Conservation (phyloP, 2,888 invertebrate species). For the Agriopis marginaria region DNA sequence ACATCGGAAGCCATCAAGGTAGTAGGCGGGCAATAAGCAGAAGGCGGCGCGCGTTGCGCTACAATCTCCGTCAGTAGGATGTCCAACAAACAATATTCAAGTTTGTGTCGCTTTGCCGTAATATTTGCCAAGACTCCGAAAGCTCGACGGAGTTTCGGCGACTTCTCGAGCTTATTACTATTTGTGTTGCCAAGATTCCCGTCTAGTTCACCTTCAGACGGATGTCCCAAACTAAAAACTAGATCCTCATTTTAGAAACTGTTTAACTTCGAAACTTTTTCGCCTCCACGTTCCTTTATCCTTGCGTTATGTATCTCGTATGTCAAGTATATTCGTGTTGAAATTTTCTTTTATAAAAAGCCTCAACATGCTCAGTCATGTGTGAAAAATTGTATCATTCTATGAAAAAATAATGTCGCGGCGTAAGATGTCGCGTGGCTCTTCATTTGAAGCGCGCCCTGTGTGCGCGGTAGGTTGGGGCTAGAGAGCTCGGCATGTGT, state of each 20-base stretch:
- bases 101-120: conserved; percentile 76
- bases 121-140: conserved; percentile 75
- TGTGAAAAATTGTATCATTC: conserved; percentile 33
- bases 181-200: conserved; percentile 74
- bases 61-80: conserved; percentile 57
- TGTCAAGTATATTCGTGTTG: conserved; percentile 21
- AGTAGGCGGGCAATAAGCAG: conserved; percentile 32
- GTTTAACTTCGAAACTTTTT: conserved; percentile 36
- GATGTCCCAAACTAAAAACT: conserved; percentile 49
- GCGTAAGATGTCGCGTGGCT: conserved; percentile 38
- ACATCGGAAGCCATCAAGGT: conserved; percentile 35
- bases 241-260: conserved; percentile 36
- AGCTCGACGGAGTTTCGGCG: conserved; percentile 67
- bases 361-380: conserved; percentile 9
- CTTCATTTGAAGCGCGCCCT: conserved; percentile 50
- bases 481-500: conserved; percentile 71
- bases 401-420: conserved; percentile 44
- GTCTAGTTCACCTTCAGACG: conserved; percentile 57
- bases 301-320: conserved; percentile 8
- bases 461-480: conserved; percentile 30
- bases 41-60: conserved; percentile 34
- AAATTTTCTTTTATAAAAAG: conserved; percentile 22
- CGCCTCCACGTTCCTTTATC: conserved; percentile 14
- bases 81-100: conserved; percentile 78
- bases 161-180: conserved; percentile 79